Conservation (phyloP, 1,140 invertebrate genomes). For the Drosophila baimaii region DNA sequence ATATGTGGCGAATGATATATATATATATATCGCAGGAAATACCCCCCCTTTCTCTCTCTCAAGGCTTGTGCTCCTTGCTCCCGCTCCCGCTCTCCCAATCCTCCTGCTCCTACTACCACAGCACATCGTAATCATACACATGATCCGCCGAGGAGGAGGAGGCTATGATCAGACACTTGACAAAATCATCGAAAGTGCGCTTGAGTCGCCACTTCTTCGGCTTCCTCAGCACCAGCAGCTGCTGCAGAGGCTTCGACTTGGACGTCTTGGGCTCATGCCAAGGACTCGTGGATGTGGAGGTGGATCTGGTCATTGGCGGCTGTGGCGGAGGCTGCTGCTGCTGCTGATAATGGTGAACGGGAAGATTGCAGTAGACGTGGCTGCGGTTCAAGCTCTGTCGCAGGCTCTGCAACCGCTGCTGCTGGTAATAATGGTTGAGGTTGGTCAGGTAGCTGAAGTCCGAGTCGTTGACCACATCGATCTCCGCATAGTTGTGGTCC, state of each 20-base stretch:
- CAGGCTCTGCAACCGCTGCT: constrained; percentile 59
- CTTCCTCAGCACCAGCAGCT: constrained; percentile 56
- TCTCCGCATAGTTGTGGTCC: constrained; percentile 75
- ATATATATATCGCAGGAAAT: constrained; percentile 12
- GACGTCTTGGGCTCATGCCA: constrained; percentile 52
- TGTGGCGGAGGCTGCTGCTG: background rate
- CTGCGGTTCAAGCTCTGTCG: constrained; percentile 25
- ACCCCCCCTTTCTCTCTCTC: background rate
- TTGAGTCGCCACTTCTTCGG: constrained; percentile 67
- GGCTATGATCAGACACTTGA: constrained; percentile 72
- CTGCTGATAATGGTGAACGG: constrained; percentile 12
- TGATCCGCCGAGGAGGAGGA: constrained; percentile 74
- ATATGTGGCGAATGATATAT: constrained; percentile 36
- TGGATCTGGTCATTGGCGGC: constrained; percentile 40
- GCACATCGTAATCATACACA: constrained; percentile 72
- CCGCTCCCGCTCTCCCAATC: constrained; percentile 25
- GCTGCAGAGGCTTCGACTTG: constrained; percentile 38
- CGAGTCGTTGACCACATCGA: constrained; percentile 76
- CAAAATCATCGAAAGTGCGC: constrained; percentile 63
- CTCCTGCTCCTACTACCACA: constrained; percentile 55
- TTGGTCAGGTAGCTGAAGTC: constrained; percentile 77
- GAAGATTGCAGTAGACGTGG: constrained; percentile 54
- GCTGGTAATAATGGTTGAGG: constrained; percentile 77
- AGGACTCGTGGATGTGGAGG: constrained; percentile 64
- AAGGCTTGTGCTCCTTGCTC: constrained; percentile 1